Percentiles rank a stretch among this genome's conserved stretches.
Conservation (phyloP, 2,113 vertebrate species). For the Bambusicola thoracicus region DNA sequence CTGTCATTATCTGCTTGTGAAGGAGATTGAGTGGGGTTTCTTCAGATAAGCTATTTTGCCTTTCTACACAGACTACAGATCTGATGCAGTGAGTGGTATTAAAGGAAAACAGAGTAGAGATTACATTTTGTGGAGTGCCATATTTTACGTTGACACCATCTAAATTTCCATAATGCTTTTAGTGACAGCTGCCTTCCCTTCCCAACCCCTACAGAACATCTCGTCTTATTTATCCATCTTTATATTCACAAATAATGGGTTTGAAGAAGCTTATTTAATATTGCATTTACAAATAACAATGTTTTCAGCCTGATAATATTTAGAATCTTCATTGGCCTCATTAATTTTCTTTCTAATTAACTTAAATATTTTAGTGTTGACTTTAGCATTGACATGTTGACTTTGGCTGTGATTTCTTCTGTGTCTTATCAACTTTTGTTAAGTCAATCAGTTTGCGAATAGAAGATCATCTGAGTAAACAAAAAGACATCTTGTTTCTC, state of each 20-base stretch:
- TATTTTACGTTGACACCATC: slow-evolving; percentile 20
- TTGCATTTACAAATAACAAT: neutral
- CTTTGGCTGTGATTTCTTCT: neutral
- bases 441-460: neutral
- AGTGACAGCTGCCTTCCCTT: neutral
- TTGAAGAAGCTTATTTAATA: neutral
- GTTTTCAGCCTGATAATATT: neutral
- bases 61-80: neutral
- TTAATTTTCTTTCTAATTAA: neutral
- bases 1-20: slow-evolving; percentile 18
- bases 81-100: neutral
- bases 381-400: neutral
- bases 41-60: slow-evolving; percentile 24
- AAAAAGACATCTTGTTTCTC: neutral
- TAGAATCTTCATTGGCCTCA: neutral
- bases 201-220: neutral
- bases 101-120: slow-evolving; percentile 16
- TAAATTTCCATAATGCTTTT: slow-evolving; percentile 18
- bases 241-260: neutral
- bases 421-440: neutral
- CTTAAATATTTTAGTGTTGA: neutral
- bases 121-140: neutral
- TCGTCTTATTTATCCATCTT: neutral
- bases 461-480: neutral
- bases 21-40: slow-evolving; percentile 33